phyloP scores from a whole-genome alignment of 2,797 vertebrate species.

The Gymnoscopelus microlampas region DNA sequence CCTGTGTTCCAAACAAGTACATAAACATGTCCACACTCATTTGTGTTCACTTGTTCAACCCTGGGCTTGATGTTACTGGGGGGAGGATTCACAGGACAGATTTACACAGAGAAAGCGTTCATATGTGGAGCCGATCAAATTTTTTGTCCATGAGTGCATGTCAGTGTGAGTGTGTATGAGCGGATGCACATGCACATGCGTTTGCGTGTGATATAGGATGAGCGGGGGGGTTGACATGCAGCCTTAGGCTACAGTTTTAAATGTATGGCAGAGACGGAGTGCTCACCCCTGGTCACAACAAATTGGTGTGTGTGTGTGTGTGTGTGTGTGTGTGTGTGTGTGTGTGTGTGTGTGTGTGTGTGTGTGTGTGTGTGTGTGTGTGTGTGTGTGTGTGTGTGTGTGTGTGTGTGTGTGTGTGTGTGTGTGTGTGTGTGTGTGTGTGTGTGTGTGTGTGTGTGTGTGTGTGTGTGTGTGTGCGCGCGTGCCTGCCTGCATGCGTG shows the following conservation, averaged over 20 bases:
- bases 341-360: conserved; percentile 23
- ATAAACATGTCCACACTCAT: conserved; percentile 55
- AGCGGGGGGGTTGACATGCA: conserved; percentile 34
- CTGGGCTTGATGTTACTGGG: conserved; percentile 18
- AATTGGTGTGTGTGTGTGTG: conserved; percentile 16
- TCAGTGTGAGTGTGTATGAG: conserved; percentile 11
- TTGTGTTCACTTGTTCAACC: conserved; percentile 45
- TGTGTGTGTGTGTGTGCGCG: conserved; percentile 25
- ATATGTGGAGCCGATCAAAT: conserved; percentile 27
- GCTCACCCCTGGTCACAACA: conserved; percentile 56
- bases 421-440: conserved; percentile 12
- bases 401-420: background rate
- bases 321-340: conserved; percentile 20
- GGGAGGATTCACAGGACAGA: too few relatives aligned
- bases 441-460: conserved; percentile 24
- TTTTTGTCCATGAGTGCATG: conserved; percentile 16
- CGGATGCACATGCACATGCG: conserved; percentile 7
- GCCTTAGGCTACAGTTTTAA: conserved; percentile 67
- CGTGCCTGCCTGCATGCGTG: conserved; percentile 36
- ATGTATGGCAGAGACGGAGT: conserved; percentile 68
- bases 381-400: background rate
- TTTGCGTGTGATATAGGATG: conserved; percentile 23
- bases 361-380: background rate
- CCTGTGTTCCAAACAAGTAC: conserved; percentile 52
- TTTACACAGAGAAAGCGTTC: too few relatives aligned